phyloP scores from a whole-genome alignment of 2,113 vertebrate species.

The Eolophus roseicapilla region DNA sequence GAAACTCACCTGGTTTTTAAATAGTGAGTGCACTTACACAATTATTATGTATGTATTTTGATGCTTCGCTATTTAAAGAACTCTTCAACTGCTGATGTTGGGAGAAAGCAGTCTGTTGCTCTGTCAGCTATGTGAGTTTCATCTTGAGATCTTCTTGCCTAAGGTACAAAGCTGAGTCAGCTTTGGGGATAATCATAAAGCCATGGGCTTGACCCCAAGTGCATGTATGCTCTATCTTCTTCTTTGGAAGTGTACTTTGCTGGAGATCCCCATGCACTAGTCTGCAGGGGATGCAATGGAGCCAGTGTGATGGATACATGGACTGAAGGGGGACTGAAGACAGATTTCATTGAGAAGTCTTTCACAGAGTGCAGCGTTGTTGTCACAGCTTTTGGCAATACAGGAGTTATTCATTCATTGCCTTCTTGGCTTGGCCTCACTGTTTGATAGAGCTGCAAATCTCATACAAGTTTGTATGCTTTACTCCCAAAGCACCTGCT shows the following conservation, averaged over 20 bases:
- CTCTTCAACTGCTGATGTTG: neutral
- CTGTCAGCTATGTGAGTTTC: neutral
- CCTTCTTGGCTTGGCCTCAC: neutral
- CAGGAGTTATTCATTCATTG: neutral
- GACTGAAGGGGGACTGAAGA: neutral
- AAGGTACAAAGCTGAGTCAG: neutral
- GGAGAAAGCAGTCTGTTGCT: neutral
- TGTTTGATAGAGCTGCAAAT: neutral
- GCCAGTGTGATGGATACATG: fast-evolving
- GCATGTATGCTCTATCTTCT: neutral
- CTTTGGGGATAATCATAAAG: neutral
- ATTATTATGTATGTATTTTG: neutral
- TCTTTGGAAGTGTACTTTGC: neutral
- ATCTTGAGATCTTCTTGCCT: neutral
- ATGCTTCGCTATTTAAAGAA: neutral
- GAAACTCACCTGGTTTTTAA: neutral
- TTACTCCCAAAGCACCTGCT: neutral
- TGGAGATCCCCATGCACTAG: neutral
- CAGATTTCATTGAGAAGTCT: neutral
- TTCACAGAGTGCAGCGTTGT: fast-evolving
- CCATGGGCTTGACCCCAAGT: neutral
- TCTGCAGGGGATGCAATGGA: neutral
- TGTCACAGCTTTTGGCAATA: neutral
- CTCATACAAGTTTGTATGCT: neutral
- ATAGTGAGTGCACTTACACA: neutral